Conservation (phyloP, 2,797 vertebrate genomes). For the Leptatherina wallacei region DNA sequence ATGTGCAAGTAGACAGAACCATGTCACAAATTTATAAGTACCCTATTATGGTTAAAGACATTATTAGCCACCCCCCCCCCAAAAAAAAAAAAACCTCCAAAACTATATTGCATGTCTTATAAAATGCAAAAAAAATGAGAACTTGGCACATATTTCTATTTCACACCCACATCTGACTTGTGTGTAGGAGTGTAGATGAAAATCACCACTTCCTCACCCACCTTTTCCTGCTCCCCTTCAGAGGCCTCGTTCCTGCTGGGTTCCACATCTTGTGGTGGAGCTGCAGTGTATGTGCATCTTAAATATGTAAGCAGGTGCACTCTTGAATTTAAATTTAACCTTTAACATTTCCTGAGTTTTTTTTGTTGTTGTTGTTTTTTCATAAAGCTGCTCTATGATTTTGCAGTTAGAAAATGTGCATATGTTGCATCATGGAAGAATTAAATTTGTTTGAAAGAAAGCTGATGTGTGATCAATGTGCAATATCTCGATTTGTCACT, state of each 20-base stretch:
- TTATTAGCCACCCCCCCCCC: not conserved
- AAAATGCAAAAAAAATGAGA: slow-evolving; percentile 10
- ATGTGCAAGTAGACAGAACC: slow-evolving; percentile 9
- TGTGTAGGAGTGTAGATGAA: slow-evolving; percentile 51
- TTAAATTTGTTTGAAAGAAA: slow-evolving; percentile 5
- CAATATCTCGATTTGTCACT: not conserved
- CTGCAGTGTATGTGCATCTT: slow-evolving; percentile 26
- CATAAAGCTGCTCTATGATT: slow-evolving; percentile 14
- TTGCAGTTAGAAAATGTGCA: slow-evolving; percentile 14
- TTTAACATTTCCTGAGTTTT: slow-evolving; percentile 55
- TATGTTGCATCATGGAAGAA: not conserved
- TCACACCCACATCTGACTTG: slow-evolving; percentile 46
- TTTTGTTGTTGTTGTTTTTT: slow-evolving; percentile 4
- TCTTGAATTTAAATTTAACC: slow-evolving; percentile 62
- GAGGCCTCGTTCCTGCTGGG: slow-evolving; percentile 50
- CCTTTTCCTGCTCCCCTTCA: slow-evolving; percentile 64
- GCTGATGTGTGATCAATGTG: not conserved
- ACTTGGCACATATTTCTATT: slow-evolving; percentile 10
- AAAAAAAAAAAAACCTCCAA: too few relatives aligned
- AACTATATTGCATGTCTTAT: too few relatives aligned
- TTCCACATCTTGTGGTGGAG: slow-evolving; percentile 27
- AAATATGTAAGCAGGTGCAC: slow-evolving; percentile 55
- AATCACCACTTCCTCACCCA: slow-evolving; percentile 74
- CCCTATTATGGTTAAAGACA: not conserved
- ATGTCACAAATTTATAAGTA: not conserved